Evolutionary conservation across 2,797 vertebrate genomes (phyloP).

Genomic region (Masticophis lateralis): DNA sequence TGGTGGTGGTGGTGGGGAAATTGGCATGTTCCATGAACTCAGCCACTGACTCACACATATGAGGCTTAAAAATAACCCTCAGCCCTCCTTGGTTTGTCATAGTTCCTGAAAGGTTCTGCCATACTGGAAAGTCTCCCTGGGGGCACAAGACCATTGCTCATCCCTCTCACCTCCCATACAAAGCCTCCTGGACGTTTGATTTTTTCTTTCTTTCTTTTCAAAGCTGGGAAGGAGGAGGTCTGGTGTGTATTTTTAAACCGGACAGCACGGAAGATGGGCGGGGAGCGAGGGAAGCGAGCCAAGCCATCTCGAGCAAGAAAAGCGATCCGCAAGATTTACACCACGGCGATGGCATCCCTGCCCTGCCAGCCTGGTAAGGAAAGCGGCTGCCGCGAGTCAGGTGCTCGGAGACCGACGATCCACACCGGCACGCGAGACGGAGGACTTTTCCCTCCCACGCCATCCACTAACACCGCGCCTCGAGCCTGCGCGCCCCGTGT

Average conservation of each 20-base stretch:
- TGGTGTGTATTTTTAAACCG: neutral
- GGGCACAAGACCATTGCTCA: neutral
- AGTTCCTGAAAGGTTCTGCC: neutral
- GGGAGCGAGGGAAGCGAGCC: neutral
- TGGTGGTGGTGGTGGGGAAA: fast-evolving
- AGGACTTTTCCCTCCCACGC: neutral
- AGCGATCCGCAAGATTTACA: neutral
- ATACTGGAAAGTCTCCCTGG: neutral
- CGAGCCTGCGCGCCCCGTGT: neutral
- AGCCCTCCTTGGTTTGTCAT: neutral
- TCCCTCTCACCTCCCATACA: neutral
- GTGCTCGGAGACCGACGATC: neutral
- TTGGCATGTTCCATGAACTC: neutral
- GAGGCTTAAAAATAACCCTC: neutral
- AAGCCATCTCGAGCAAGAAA: neutral
- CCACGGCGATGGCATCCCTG: neutral
- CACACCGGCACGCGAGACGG: neutral
- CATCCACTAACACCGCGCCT: neutral
- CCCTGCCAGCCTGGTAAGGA: neutral
- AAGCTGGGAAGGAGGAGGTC: neutral
- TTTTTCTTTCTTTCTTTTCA: no score
- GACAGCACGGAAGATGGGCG: neutral
- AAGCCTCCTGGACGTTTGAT: neutral
- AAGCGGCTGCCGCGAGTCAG: neutral
- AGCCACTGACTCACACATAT: neutral